A percentile compares a stretch with the other conserved stretches of the same genome.
Evolutionary conservation across 2,113 vertebrate species (phyloP).

Genomic region (Nycticebus coucang): DNA sequence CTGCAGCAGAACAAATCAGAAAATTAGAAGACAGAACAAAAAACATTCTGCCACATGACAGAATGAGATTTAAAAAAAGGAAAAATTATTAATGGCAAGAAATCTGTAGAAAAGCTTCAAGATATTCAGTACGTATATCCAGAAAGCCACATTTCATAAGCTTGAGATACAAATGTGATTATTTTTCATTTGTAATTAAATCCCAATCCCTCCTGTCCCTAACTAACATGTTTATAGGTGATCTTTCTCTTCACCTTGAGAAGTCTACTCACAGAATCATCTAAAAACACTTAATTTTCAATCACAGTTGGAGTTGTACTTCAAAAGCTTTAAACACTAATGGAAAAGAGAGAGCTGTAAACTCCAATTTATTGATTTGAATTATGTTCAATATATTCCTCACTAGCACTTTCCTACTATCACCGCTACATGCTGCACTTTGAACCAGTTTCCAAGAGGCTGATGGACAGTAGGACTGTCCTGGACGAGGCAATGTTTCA

Average conservation of each 20-base stretch:
- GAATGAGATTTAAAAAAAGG: neutral
- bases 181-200: neutral
- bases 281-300: neutral
- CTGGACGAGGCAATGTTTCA: neutral
- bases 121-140: neutral
- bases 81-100: neutral
- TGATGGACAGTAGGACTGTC: fast-evolving
- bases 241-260: neutral
- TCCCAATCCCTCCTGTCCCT: neutral
- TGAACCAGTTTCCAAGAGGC: neutral
- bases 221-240: neutral
- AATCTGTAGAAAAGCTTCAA: neutral
- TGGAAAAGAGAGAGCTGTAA: neutral
- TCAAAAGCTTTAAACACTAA: neutral
- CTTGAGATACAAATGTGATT: neutral
- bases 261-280: neutral
- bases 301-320: neutral
- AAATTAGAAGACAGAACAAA: neutral
- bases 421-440: neutral
- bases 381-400: neutral
- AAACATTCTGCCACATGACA: neutral
- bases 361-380: neutral
- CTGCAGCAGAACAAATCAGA: neutral
- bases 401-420: fast-evolving
- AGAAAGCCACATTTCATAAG: neutral